A percentile compares a stretch with the other conserved stretches of the same genome.
These are phyloP conservation scores for Hiodon tergisus DNA, from an alignment of 2,113 vertebrate species.

Conservation along the genomic window DNA sequence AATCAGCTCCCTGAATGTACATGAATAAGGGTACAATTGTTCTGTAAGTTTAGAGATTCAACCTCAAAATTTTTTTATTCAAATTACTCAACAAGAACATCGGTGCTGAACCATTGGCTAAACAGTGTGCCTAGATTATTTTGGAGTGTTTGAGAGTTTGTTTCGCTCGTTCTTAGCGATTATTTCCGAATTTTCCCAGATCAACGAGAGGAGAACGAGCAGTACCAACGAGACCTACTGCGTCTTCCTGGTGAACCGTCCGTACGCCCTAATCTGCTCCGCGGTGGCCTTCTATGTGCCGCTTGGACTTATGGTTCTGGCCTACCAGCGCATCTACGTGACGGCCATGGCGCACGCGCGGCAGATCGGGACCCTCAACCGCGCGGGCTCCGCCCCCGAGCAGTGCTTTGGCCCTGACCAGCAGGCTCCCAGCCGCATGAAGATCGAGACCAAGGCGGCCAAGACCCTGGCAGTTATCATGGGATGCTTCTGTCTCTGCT, in stretches of 20 bases:
- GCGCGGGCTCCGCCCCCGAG: conserved; percentile 61
- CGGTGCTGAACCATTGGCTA: not conserved
- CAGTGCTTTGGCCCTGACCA: conserved; percentile 24
- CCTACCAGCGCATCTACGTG: conserved; percentile 70
- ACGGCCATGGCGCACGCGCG: conserved; percentile 67
- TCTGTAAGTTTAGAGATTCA: not conserved
- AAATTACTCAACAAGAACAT: no score
- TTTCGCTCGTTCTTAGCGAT: not conserved
- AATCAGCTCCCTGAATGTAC: no score
- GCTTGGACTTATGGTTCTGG: conserved; percentile 65
- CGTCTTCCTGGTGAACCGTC: conserved; percentile 68
- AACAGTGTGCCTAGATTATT: not conserved
- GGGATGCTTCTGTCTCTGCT: conserved; percentile 73
- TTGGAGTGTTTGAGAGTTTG: not conserved
- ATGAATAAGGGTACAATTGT: not conserved
- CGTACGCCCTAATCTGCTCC: conserved; percentile 69
- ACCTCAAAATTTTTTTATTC: not conserved
- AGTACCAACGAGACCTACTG: conserved; percentile 62
- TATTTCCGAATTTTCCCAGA: conserved; percentile 40
- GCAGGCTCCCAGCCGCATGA: conserved; percentile 60
- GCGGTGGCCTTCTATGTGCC: conserved; percentile 70
- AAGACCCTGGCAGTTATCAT: conserved; percentile 71
- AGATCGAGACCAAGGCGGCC: conserved; percentile 67
- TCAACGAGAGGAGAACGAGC: conserved; percentile 49
- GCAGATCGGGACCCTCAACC: conserved; percentile 64